Conservation (phyloP, 2,888 invertebrate species). For the Laothoe populi region DNA sequence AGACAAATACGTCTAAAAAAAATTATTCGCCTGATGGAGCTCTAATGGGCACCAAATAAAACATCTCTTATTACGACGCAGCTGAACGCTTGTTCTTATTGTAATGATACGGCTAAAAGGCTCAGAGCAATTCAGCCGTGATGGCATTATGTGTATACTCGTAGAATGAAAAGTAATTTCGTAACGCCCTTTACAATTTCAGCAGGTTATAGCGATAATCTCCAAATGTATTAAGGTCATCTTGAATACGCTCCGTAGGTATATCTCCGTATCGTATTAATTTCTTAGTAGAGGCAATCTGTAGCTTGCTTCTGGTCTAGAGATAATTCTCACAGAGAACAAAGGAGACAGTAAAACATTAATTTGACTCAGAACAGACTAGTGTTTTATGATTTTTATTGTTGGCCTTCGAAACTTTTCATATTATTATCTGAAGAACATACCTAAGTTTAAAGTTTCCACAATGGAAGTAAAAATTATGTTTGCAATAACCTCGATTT, state of each 20-base stretch:
- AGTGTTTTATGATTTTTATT: constrained; percentile 26
- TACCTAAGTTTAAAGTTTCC: constrained; percentile 25
- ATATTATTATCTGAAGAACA: constrained; percentile 25
- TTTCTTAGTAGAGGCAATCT: constrained; percentile 8
- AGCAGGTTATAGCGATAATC: constrained; percentile 7
- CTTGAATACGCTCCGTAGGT: background rate
- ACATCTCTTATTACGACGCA: constrained; percentile 12
- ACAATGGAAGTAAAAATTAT: constrained; percentile 44
- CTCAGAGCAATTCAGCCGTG: background rate
- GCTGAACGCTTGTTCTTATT: constrained; percentile 14
- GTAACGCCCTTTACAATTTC: constrained; percentile 4
- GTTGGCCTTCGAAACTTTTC: constrained; percentile 27
- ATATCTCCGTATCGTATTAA: constrained; percentile 1
- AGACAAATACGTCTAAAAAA: constrained; percentile 21
- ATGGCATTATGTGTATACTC: constrained; percentile 4
- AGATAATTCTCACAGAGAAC: background rate
- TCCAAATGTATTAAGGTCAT: constrained; percentile 12
- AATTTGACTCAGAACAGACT: constrained; percentile 21
- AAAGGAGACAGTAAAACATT: background rate
- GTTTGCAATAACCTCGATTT: constrained; percentile 62
- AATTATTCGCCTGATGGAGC: constrained; percentile 14
- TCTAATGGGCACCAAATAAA: constrained; percentile 15
- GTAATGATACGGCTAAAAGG: background rate
- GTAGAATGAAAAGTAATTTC: background rate
- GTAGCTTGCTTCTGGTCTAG: background rate